These are phyloP conservation scores for Phortica okadai DNA, from an alignment of 2,888 invertebrate genomes.

Conservation along the genomic window DNA sequence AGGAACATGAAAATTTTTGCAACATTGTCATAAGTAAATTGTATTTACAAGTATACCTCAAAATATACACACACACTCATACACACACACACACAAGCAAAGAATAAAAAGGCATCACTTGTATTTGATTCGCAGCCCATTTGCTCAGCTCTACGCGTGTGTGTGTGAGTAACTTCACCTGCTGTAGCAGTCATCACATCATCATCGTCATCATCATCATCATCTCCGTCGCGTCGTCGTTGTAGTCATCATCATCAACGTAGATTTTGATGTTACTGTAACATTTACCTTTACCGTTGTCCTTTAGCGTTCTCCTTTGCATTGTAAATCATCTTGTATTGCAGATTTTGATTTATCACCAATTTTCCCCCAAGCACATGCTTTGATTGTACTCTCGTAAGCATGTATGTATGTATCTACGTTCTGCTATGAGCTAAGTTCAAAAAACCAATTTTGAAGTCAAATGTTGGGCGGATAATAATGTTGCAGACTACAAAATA, in stretches of 20 bases:
- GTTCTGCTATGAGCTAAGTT: slow-evolving; percentile 8
- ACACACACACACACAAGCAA: slow-evolving; percentile 2
- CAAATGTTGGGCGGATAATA: slow-evolving; percentile 25
- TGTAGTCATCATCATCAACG: background rate
- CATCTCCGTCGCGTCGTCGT: background rate
- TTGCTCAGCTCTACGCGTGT: background rate
- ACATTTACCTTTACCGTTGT: background rate
- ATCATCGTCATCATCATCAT: background rate
- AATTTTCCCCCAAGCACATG: slow-evolving; percentile 28
- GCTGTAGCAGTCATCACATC: slow-evolving; percentile 7
- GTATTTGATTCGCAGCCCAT: background rate
- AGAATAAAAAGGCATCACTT: no score
- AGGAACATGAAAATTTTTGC: background rate
- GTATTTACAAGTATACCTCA: slow-evolving; percentile 17
- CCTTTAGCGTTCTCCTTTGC: slow-evolving; percentile 25
- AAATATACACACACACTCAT: background rate
- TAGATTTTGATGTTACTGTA: slow-evolving; percentile 19
- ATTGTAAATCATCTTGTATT: slow-evolving; percentile 32
- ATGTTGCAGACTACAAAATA: background rate
- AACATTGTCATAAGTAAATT: slow-evolving; percentile 29
- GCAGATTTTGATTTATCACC: slow-evolving; percentile 34
- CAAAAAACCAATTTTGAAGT: slow-evolving; percentile 33
- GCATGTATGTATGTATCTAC: background rate
- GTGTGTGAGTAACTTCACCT: background rate
- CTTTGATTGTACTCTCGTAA: slow-evolving; percentile 17